Evolutionary conservation across 2,888 invertebrate species (phyloP), one percentile per base, ranked within the genome.

Genomic region (Ashinkailepas kermadecensis): DNA sequence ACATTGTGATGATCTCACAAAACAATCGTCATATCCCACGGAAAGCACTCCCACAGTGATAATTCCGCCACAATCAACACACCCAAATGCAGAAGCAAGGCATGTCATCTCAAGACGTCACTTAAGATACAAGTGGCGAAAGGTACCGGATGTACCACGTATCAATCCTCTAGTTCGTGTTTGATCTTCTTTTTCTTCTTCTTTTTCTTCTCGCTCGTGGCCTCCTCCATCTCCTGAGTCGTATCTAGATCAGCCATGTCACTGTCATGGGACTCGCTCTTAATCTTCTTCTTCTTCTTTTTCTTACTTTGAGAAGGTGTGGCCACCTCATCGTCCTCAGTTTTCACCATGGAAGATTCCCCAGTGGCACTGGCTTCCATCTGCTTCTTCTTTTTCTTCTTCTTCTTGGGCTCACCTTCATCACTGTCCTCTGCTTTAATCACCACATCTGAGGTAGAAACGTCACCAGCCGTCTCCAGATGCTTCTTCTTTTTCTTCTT

Each of bases 371-470:
- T 74, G 57, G 62, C n/a, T 39, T 80, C 64, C 13, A 13, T 59
- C 59, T 59, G 78, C 81, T 80, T 82, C 80, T 83, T 83, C n/a
- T 84, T 83, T 81, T 84, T 84, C 82, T 84, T 84, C 74, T 83
- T 83, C 74, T 84, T 84, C 25, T 80, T 81, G 64, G 83, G 80
- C 70, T 82, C 82, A 11, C 81, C 81, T n/a, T 83, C 83, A n/a
- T 67, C 81, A 21, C 57, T 67, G 23, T 88, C 84, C 39, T 92
- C 89, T 86, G 92, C 92, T 83, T 88, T 88, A 23, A 54, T 82
- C 9, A 81, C 56, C 80, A 82, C 82, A 56, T 83, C 82, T 7
- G 64, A 78, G 18, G 74, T 21, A 10, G 54, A 54, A 10, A 23
- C 82, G 13, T 74, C 83, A 13, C 79, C 82, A 11, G 82, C 82